Percentiles rank a stretch among this genome's conserved stretches.
Conservation (phyloP, 2,797 vertebrate species). For the Helarctos malayanus region DNA sequence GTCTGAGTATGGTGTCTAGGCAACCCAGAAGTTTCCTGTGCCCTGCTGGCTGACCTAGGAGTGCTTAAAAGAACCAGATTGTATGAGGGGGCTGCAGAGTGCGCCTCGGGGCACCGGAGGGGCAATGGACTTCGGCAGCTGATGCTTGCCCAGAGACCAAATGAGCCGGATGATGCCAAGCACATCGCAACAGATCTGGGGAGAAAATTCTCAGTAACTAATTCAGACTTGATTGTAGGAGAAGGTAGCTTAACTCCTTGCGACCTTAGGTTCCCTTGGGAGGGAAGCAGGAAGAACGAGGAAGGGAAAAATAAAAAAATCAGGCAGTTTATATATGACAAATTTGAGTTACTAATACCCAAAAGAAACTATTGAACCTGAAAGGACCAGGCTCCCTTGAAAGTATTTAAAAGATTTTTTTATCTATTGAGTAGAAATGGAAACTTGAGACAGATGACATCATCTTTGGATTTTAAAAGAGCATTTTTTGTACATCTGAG, state of each 20-base stretch:
- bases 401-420: constrained; percentile 11
- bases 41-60: not conserved
- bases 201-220: not conserved
- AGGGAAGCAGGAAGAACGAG: constrained; percentile 12
- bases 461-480: constrained; percentile 63
- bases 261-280: not conserved
- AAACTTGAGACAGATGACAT: constrained; percentile 62
- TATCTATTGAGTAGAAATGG: constrained; percentile 47
- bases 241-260: not conserved
- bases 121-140: not conserved
- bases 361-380: not conserved
- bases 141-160: not conserved
- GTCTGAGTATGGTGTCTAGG: not conserved
- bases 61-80: not conserved
- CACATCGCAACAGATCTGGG: not conserved
- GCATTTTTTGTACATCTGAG: constrained; percentile 33
- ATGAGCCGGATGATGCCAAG: not conserved
- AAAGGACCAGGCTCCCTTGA: constrained; percentile 19
- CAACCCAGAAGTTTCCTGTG: not conserved
- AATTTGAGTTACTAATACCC: constrained; percentile 24
- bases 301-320: not conserved
- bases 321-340: not conserved
- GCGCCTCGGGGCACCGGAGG: not conserved
- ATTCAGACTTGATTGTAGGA: not conserved
- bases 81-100: not conserved